Evolutionary conservation across 2,797 vertebrate species (phyloP), one percentile per base, ranked within the genome.

Genomic region (Centropyge bicolor): DNA sequence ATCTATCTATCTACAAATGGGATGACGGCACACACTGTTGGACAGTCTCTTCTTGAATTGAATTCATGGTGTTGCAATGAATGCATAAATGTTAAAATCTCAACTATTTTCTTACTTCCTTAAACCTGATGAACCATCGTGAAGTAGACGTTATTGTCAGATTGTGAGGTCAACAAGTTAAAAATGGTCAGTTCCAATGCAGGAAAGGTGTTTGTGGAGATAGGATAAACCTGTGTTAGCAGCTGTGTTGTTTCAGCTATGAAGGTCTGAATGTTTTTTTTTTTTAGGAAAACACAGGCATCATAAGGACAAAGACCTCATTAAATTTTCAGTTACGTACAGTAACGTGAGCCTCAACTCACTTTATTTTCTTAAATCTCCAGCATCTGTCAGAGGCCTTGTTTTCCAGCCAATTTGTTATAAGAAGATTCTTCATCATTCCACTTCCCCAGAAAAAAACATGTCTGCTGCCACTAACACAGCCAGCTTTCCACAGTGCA

Each of bases 401-500:
- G 52, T 70, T 86, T 90, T 86, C 70, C 55, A 64, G 66, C 52
- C 60, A 72, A 16, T 55, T 68, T 61, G 46, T 84, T 81, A 51
- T 52, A 45, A 78, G 54, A 63, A 87, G 80, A 88, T 74, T 81
- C 68, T 80, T 45, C 74, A 64, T 86, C 76, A 75, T 79, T 83
- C 63, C 81, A 85, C 59, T 70, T 76, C 56, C 64, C 75, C 38
- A 40, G 71, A 74, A 59, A 76, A 80, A 80, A 59, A 54, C 43
- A 12, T 70, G 68, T 86, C 48, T 49, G 78, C 63, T 63, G 67
- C 73, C 70, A 22, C 54, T 72, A 52, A 74, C 77, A 80, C 61
- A 16, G 86, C 86, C 87, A 87, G 72, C 31, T 90, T 91, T 93
- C 85, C 88, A 87, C 24, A 9, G 49, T 43, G 76, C 27, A 48